Evolutionary conservation across 2,113 vertebrate genomes (phyloP), one percentile per base, ranked within the genome.

Genomic region (Chamaetylas fuelleborni): DNA sequence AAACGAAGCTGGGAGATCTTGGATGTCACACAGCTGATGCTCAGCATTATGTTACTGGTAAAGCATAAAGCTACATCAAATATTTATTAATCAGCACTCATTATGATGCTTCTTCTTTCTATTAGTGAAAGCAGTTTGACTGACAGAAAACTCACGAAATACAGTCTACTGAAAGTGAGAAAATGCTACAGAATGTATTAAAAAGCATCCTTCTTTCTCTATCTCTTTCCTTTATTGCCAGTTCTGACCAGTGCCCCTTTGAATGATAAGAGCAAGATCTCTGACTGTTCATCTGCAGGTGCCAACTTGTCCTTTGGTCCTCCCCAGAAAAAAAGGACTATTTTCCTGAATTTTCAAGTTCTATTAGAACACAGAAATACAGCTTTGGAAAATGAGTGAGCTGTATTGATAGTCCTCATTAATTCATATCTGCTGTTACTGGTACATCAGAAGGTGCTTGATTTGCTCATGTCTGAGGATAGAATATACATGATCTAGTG

Each of bases 71-170:
- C 43, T 95, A 26, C 77, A 81, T 92, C 85, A 95, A 94, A 81
- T 96, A 84, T 86, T 90, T 92, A 92, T 96, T 96, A 80, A 94
- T 79, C 72, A 86, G 33, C 22, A 54, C 50, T 88, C 15, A 6
- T 72, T 71, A 56, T 56, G 80, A 70, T 81, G 72, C 40, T 88
- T 72, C 19, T 48, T 82, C 65, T 93, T 51, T 6, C 60, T 56
- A 42, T 57, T 66, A 77, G 34, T 36, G 8, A 40, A 86, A 43
- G 26, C 50, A 61, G 31, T 38, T 28, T 29, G 34, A 25, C 17
- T 85, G 79, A 81, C 47, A 88, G 48, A 81, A 79, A 84, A 54
- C 14, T 79, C 29, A 47, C 3, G 16, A 53, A 53, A 57, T 36
- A 25, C 14, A 79, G 20, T 67, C 65, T 72, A 86, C 64, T 67